Evolutionary conservation across 2,888 invertebrate species (phyloP), one percentile per base, ranked within the genome.

Genomic region (Pseudococcus viburni): DNA sequence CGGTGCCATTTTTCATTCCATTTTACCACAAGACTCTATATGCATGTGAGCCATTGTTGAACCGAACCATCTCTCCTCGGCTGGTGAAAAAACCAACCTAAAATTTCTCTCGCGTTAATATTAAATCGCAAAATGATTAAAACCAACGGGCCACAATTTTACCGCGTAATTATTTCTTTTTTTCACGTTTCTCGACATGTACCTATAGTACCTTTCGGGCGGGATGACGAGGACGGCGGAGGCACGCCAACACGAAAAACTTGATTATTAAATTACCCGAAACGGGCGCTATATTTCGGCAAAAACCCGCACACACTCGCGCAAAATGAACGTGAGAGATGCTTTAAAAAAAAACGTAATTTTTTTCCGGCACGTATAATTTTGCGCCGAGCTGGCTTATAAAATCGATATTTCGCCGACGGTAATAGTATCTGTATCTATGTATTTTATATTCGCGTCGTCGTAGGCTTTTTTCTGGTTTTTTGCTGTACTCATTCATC

Each of bases 391-490:
- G 59, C 26, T 22, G 33, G 68, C 68, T 73, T 73, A 80, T 80
- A 80, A 80, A 80, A 80, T 80, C 80, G 80, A 80, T 80, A 80
- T 80, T 80, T 80, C 80, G 80, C 80, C 80, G 80, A 80, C 80
- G 42, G 80, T 80, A 80, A 42, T 80, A 80, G 42, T 80, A 80
- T 80, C 80, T n/a, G 42, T 80, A 80, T 80, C 42, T 80, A 80
- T 42, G 80, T 80, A 80, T 39, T 80, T 80, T 80, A 80, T 80
- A 80, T 80, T n/a, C 8, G n/a, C 80, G 1, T 73, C 59, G 19
- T 73, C 33, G 68, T 12, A 33, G 11, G 15, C 26, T 33, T 73
- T 73, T 73, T 26, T 33, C 33, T 22, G 8, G 7, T 64, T 3
- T 22, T 2, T n/a, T n/a, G n/a, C n/a, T 1, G 26, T 33, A 2